Evolutionary conservation across 1,140 invertebrate genomes (phyloP).

Genomic region (Achatina immaculata): DNA sequence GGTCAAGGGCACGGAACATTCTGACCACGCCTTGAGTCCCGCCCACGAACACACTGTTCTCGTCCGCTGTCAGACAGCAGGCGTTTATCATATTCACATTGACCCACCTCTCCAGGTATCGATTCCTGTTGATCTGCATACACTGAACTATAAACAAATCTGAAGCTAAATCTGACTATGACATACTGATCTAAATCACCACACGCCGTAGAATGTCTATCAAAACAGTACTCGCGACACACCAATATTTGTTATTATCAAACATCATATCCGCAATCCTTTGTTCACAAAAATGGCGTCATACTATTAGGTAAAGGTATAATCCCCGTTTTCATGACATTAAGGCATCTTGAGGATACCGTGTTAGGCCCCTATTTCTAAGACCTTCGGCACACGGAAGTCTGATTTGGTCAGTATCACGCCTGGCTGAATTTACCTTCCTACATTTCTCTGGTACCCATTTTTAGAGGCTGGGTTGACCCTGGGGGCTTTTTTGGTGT

Average conservation of each 20-base stretch:
- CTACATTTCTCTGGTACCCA: no score
- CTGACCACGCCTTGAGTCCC: conserved; percentile 17
- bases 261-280: no score
- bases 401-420: no score
- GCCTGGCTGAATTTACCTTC: no score
- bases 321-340: no score
- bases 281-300: no score
- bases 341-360: no score
- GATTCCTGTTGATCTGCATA: conserved; percentile 24
- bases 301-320: no score
- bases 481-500: no score
- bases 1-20: conserved; percentile 25
- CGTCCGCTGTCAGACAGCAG: conserved; percentile 24
- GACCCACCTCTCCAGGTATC: conserved; percentile 31
- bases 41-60: conserved; percentile 30
- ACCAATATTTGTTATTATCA: not conserved
- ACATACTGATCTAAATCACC: not conserved
- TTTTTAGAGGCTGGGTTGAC: no score
- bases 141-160: not conserved
- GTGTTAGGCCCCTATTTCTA: no score
- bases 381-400: no score
- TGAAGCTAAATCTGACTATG: not conserved
- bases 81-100: conserved; percentile 16
- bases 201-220: not conserved
- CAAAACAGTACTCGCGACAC: not conserved